Evolutionary conservation across 2,888 invertebrate species (phyloP).

Genomic region (Diploptera punctata): DNA sequence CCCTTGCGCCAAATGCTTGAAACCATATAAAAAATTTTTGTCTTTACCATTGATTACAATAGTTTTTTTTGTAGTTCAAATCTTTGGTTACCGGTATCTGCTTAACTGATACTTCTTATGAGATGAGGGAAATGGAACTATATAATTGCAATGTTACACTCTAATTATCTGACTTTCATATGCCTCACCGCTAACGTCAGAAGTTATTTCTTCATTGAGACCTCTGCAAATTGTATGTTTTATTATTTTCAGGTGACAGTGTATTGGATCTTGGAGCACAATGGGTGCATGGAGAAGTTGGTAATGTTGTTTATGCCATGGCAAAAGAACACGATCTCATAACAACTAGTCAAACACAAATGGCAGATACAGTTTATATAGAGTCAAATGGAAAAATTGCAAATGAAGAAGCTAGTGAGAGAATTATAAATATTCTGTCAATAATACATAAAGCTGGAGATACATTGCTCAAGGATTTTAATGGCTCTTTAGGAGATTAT

Average conservation of each 20-base stretch:
- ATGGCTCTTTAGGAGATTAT: conserved; percentile 53
- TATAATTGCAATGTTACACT: too few relatives aligned
- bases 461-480: conserved; percentile 52
- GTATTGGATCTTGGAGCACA: conserved; percentile 78
- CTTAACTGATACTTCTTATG: too few relatives aligned
- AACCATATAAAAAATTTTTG: too few relatives aligned
- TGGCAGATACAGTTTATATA: conserved; percentile 41
- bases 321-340: conserved; percentile 44
- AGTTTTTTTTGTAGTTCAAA: too few relatives aligned
- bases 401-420: conserved; percentile 8
- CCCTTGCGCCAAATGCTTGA: too few relatives aligned
- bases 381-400: conserved; percentile 32
- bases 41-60: too few relatives aligned
- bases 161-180: too few relatives aligned
- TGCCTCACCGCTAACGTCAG: too few relatives aligned
- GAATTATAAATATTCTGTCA: conserved; percentile 32
- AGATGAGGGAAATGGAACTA: too few relatives aligned
- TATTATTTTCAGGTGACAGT: conserved; percentile 51
- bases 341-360: conserved; percentile 24
- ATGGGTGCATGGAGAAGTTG: conserved; percentile 78
- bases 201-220: too few relatives aligned
- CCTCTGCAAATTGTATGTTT: too few relatives aligned
- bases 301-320: conserved; percentile 57
- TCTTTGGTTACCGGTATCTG: too few relatives aligned
- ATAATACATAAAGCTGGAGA: conserved; percentile 52